Base-by-base conservation (phyloP, 1,140 invertebrate genomes). In the Drosophila lowei region DNA sequence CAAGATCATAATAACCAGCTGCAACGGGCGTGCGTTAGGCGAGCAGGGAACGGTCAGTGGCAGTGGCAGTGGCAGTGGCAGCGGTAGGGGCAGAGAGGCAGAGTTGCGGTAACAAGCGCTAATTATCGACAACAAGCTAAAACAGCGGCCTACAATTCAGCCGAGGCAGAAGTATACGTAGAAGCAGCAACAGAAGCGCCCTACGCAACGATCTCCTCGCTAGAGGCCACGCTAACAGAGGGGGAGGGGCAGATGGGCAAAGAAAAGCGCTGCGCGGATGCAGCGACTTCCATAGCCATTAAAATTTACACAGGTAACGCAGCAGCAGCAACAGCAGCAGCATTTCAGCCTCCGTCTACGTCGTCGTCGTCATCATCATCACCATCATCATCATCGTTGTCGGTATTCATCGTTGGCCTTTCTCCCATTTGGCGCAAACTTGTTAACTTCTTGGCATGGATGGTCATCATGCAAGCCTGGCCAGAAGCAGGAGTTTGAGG, bases 91-190 rank as follows among this genome's bases (percentile, higher is more conserved):
- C 38, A 44, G 38, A 50, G 79, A 49, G 57, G 77, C 61, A 70
- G 61, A 64, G 80, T 64, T 34, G 65, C 65, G 81, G 80, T 85
- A 85, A 85, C 81, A 85, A 85, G 80, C 80, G 80, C 80, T 85
- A 85, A 85, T 85, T 85, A 85, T 85, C 81, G 80, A 85, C 80
- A 85, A 85, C 80, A 85, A 85, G 80, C 80, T 85, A 81, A 85
- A 85, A 86, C 80, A 86, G 77, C 83, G 80, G 77, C 80, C 80
- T 86, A 86, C 80, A 85, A 85, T 85, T 85, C 86, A 83, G 80
- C 81, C 74, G 79, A 74, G 70, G 83, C 79, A 79, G 53, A 63
- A 77, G 63, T 25, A 25, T 25, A 25, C 23, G 23, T 79, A 44
- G 68, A 67, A 47, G 58, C 60, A 47, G 75, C 23, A 16, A 13